Evolutionary conservation across 2,888 invertebrate genomes (phyloP).

Genomic region (Microchrysa polita): DNA sequence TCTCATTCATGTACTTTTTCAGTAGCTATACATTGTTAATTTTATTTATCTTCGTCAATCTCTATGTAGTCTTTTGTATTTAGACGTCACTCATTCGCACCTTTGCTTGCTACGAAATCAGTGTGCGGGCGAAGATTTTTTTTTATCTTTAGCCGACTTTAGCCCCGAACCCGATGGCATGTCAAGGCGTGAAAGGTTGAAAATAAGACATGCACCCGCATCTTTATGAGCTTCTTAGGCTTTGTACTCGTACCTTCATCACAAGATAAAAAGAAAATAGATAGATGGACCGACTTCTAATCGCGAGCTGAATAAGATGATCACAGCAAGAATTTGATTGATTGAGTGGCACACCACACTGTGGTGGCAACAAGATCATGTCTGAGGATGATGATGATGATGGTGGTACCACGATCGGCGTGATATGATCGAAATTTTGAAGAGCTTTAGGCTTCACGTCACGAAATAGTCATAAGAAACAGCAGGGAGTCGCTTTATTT

Average conservation of each 20-base stretch:
- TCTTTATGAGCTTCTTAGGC: background rate
- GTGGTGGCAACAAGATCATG: background rate
- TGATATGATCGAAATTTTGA: slow-evolving; percentile 15
- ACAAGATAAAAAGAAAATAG: slow-evolving; percentile 30
- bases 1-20: slow-evolving; percentile 15
- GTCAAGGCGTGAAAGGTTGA: slow-evolving; percentile 36
- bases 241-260: slow-evolving; percentile 1
- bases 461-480: slow-evolving; percentile 37
- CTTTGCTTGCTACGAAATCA: background rate
- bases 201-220: slow-evolving; percentile 34
- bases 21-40: slow-evolving; percentile 14
- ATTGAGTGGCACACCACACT: slow-evolving; percentile 4
- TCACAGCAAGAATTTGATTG: slow-evolving; percentile 36
- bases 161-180: slow-evolving; percentile 10
- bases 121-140: too few species aligned
- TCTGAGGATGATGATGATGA: too few species aligned
- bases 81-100: background rate
- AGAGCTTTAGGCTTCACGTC: slow-evolving; percentile 32
- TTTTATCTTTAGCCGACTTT: slow-evolving; percentile 2
- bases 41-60: slow-evolving; percentile 11
- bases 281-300: slow-evolving; percentile 18
- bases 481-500: slow-evolving; percentile 25
- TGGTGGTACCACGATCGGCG: background rate
- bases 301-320: slow-evolving; percentile 28
- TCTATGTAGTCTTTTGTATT: background rate